Evolutionary conservation across 2,888 invertebrate genomes (phyloP), one percentile per base, ranked within the genome.

Genomic region (Pyrrhosoma nymphula): DNA sequence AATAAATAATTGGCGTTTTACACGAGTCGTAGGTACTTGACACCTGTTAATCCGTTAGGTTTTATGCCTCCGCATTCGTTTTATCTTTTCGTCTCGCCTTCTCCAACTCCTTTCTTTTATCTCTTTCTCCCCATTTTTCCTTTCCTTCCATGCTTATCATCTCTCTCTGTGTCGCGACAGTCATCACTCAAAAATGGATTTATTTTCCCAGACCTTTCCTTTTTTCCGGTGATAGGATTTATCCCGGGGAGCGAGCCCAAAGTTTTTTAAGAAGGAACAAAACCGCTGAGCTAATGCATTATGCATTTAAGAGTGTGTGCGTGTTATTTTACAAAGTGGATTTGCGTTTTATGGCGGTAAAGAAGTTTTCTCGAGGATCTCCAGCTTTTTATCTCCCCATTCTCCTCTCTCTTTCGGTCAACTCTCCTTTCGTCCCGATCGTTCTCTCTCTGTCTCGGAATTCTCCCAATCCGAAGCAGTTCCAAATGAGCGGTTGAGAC

Each of bases 241-340:
- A 20, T 18, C 82, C 14, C 0, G 55, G 89, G 89, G 89, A 47
- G 16, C 10, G 47, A n/a, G 39, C 10, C 56, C 14, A 26, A 89
- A 55, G 89, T 89, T 88, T 89, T 89, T 89, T 89, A 89, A 89
- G 56, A n/a, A 56, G 20, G 14, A n/a, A 47, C 55, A 55, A 89
- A 56, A 89, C 55, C 26, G 89, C 89, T 55, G 89, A 89, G 89
- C 55, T 89, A 89, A 89, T 89, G 89, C 89, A 89, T 89, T 26
- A 89, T 89, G 56, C 89, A 89, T 89, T 56, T 56, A 89, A 18
- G 23, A 60, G 60, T 60, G 60, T 20, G 39, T 89, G 89, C 56
- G 89, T 89, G 89, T 89, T 89, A 89, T 89, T 89, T n/a, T 89
- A 82, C 82, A 56, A 23, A 56, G 56, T 26, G 89, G 56, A 56